Conservation (phyloP, 2,797 vertebrate species). For the Enteromius argenteus region DNA sequence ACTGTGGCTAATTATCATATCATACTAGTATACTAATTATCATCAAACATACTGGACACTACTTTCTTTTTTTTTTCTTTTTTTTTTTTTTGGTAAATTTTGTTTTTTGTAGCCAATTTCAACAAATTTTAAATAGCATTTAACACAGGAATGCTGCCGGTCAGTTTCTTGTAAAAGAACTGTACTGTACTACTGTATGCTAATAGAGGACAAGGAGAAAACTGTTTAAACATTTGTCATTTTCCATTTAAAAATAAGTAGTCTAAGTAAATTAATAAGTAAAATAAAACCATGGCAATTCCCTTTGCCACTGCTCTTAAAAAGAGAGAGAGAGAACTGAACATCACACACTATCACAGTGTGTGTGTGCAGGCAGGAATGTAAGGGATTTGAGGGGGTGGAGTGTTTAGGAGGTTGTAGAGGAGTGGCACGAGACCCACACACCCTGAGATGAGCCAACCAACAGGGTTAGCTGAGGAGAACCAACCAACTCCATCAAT, state of each 20-base stretch:
- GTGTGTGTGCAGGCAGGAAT: constrained; percentile 26
- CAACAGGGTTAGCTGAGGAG: constrained; percentile 41
- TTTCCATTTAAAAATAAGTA: constrained; percentile 6
- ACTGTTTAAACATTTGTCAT: neutral
- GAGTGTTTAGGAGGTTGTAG: constrained; percentile 27
- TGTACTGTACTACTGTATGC: neutral
- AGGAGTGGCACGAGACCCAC: constrained; percentile 39
- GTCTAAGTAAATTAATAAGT: neutral
- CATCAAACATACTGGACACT: neutral
- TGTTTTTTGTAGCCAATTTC: neutral
- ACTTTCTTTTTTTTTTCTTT: neutral
- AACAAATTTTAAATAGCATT: neutral
- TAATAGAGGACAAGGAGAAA: neutral
- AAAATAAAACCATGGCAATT: neutral
- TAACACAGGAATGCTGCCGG: neutral
- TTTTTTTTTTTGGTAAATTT: too few species aligned
- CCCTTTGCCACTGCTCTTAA: neutral
- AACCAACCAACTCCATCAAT: constrained; percentile 43
- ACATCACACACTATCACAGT: neutral
- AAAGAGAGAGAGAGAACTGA: constrained; percentile 1
- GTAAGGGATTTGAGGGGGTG: constrained; percentile 42
- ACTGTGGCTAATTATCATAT: neutral
- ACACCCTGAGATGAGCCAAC: constrained; percentile 34
- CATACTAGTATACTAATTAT: neutral
- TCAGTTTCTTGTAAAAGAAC: neutral